Conservation (phyloP, 1,140 invertebrate species). For the Geopemphigus sp. region DNA sequence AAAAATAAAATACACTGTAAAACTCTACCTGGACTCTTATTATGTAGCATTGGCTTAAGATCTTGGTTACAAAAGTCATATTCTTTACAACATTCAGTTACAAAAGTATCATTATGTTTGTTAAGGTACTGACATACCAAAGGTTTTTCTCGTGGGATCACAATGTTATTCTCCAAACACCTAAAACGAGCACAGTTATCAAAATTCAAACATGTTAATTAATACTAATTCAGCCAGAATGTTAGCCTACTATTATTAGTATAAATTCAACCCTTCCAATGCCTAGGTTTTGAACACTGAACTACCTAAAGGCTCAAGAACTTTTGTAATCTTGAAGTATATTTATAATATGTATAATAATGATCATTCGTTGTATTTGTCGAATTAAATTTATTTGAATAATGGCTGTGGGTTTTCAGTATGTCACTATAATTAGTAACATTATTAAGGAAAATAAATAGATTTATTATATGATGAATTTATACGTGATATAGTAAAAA, state of each 20-base stretch:
- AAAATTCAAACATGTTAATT: slow-evolving; percentile 44
- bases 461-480: no score
- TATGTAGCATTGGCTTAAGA: slow-evolving; percentile 56
- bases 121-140: slow-evolving; percentile 35
- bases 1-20: slow-evolving; percentile 11
- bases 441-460: no score
- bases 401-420: no score
- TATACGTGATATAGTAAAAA: no score
- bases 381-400: no score
- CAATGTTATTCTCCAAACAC: slow-evolving; percentile 39
- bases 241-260: slow-evolving; percentile 15
- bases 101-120: slow-evolving; percentile 47
- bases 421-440: no score
- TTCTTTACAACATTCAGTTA: slow-evolving; percentile 41
- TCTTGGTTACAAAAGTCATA: slow-evolving; percentile 63
- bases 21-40: slow-evolving; percentile 31
- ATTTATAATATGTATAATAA: no score
- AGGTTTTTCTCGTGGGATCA: slow-evolving; percentile 41
- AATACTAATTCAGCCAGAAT: slow-evolving; percentile 42
- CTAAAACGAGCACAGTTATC: slow-evolving; percentile 53
- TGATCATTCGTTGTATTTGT: no score
- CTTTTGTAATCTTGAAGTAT: no score
- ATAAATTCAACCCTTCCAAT: background rate
- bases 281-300: no score
- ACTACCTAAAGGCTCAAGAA: no score